Evolutionary conservation across 2,797 vertebrate species (phyloP).

Genomic region (Anguilla obscura): DNA sequence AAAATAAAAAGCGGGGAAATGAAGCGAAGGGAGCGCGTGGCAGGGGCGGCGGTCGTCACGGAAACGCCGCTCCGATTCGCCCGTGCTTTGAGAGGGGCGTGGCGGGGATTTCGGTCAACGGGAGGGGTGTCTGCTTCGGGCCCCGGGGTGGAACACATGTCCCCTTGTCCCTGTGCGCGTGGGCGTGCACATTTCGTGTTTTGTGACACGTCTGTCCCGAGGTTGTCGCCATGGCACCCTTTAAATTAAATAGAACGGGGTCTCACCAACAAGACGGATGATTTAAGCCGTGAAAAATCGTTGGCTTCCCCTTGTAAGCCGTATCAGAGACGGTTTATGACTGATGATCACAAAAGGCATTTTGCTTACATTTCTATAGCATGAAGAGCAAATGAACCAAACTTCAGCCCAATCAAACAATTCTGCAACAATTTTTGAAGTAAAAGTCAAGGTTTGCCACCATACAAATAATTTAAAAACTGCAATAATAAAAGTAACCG

Average conservation of each 20-base stretch:
- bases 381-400: neutral
- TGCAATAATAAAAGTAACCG: neutral
- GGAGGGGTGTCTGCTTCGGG: conserved; percentile 6
- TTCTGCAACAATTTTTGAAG: neutral
- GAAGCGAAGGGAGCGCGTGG: conserved; percentile 9
- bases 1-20: conserved; percentile 28
- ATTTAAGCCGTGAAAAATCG: neutral
- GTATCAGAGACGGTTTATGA: neutral
- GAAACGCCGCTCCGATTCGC: neutral
- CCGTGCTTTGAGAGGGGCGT: neutral
- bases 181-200: neutral
- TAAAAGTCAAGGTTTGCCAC: neutral
- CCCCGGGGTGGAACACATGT: neutral
- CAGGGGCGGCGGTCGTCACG: conserved; percentile 4
- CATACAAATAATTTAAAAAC: neutral
- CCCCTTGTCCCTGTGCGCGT: neutral
- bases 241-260: neutral
- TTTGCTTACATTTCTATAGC: neutral
- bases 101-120: conserved; percentile 5
- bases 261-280: neutral
- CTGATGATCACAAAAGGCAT: neutral
- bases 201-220: neutral
- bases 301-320: neutral
- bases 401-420: neutral
- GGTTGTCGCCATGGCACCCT: conserved; percentile 7